These are phyloP conservation scores for Cyphomyrus discorhynchus DNA, from an alignment of 2,113 vertebrate genomes.

Conservation along the genomic window DNA sequence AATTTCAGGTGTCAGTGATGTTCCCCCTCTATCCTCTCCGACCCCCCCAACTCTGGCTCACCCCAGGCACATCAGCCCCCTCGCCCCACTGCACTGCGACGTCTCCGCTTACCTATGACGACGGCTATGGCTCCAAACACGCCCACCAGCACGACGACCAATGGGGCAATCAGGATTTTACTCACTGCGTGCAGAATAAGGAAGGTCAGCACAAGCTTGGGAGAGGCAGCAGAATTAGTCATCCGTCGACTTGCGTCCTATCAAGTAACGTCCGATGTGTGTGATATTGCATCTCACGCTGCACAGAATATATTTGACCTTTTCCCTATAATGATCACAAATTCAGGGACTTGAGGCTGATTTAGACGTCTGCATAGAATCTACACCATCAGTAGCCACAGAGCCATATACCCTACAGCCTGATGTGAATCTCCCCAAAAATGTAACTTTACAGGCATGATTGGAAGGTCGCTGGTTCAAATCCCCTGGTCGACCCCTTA, in stretches of 20 bases:
- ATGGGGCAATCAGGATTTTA: conserved; percentile 83
- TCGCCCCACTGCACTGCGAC: not conserved
- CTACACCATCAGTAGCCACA: not conserved
- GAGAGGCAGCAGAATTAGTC: not conserved
- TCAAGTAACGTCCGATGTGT: not conserved
- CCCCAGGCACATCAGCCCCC: not conserved
- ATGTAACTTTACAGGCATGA: not conserved
- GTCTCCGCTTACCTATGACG: conserved; percentile 77
- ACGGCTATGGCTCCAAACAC: conserved; percentile 85
- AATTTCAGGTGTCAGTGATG: not conserved
- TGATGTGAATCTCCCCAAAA: not conserved
- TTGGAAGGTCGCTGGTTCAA: not conserved
- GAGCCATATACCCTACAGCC: not conserved
- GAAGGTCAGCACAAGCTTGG: not conserved
- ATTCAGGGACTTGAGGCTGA: not conserved
- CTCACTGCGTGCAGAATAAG: conserved; percentile 68
- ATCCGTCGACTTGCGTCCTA: not conserved
- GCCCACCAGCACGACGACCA: conserved; percentile 83
- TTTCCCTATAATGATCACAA: not conserved
- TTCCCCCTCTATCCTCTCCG: not conserved
- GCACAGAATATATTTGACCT: not conserved
- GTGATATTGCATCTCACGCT: not conserved
- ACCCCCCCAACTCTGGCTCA: no score
- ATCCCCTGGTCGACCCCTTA: not conserved
- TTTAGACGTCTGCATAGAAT: not conserved